phyloP scores from a whole-genome alignment of 2,113 vertebrate genomes.

The Poeciliopsis occidentalis region DNA sequence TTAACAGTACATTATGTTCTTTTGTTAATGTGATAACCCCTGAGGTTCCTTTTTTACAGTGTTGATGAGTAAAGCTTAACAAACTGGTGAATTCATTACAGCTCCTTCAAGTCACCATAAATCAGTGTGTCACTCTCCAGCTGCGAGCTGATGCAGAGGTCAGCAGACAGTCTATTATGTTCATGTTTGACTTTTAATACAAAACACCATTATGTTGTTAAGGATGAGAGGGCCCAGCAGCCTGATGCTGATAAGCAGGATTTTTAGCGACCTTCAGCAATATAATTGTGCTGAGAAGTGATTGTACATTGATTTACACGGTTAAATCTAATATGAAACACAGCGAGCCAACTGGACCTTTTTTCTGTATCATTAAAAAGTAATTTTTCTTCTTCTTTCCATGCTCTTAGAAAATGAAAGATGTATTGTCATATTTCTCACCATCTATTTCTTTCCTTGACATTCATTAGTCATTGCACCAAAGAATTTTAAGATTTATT shows the following conservation, averaged over 20 bases:
- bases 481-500: neutral
- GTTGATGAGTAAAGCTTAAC: conserved; percentile 59
- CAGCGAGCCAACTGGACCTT: conserved; percentile 1
- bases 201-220: conserved; percentile 40
- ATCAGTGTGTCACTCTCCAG: conserved; percentile 65
- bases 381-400: neutral
- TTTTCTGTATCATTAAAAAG: conserved; percentile 12
- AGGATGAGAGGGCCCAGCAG: conserved; percentile 30
- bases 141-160: conserved; percentile 60
- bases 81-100: conserved; percentile 64
- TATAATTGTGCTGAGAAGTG: conserved; percentile 43
- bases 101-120: conserved; percentile 60
- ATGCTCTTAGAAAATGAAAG: neutral
- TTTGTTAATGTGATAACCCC: too few relatives aligned
- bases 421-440: neutral
- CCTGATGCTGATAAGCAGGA: conserved; percentile 43
- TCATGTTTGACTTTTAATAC: conserved; percentile 53
- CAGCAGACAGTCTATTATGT: conserved; percentile 50
- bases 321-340: conserved; percentile 19
- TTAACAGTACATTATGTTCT: too few relatives aligned
- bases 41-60: too few relatives aligned
- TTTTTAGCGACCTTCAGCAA: conserved; percentile 45
- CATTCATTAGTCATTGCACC: neutral
- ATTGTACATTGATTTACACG: conserved; percentile 47
- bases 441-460: neutral